Base-by-base conservation (phyloP, 2,888 invertebrate genomes). In the Chloromyia formosa region DNA sequence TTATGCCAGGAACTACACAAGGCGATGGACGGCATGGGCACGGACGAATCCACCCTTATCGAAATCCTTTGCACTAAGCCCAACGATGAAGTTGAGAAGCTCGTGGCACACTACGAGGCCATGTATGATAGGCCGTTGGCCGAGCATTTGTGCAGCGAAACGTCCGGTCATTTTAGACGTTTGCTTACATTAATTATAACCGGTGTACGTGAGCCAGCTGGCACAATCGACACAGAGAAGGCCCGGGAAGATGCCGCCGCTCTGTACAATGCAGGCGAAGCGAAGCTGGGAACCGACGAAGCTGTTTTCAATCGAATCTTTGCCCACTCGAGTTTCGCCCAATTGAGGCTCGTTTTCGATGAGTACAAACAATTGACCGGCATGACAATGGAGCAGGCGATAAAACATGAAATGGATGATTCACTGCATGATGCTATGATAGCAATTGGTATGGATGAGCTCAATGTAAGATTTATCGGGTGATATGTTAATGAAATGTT, bases 91-190 rank as follows among this genome's bases (percentile, higher is more conserved):
- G 88, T 92, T 14, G 87, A 88, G 0, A 84, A 87, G 60, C 88
- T 92, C 60, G 90, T 89, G 0, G 86, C 87, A 23, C 86, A 88
- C n/a, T 92, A 92, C 79, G 90, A 91, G 83, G 86, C 86, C 80
- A 80, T 91, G 82, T 92, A 89, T 82, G 88, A 89, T 77, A 88
- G 90, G 0, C 90, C 91, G 0, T 82, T 93, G 74, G 93, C 92
- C 16, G 90, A 92, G 80, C 92, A 92, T 82, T 89, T 93, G 86
- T 90, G 90, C 81, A 90, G 90, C 62, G 94, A 94, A 85, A 93
- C 93, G 0, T 90, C 91, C 0, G 94, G 94, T 0, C 90, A 93
- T 85, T 92, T 94, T 85, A 88, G 93, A 10, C 88, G 93, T 1
- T 87, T 94, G 60, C 87, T 94, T 20, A 91, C 93, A 0, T 88